Conservation (phyloP, 2,797 vertebrate genomes). For the Mormyrus proboscirostris region DNA sequence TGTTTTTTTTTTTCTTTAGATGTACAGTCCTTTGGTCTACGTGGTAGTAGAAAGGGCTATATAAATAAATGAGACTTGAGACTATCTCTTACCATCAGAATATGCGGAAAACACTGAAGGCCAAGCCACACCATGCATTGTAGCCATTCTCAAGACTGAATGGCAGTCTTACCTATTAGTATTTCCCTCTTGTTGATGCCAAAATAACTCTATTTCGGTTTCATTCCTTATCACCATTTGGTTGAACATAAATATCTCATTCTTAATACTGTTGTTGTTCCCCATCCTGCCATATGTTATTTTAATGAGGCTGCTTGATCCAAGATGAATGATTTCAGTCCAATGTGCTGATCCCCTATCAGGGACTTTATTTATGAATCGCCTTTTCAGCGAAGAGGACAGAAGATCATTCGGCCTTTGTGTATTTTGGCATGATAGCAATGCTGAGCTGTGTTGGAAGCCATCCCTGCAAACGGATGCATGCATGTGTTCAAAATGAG, state of each 20-base stretch:
- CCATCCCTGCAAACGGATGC: background rate
- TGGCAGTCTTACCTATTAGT: background rate
- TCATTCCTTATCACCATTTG: background rate
- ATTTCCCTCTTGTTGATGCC: background rate
- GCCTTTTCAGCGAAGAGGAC: background rate
- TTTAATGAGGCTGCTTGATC: background rate
- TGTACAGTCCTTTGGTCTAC: no score
- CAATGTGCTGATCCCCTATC: background rate
- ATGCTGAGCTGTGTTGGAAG: background rate
- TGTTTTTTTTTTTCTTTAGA: no score
- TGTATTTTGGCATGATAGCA: background rate
- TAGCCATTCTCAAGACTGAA: background rate
- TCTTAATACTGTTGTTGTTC: background rate
- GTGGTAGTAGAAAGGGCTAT: no score
- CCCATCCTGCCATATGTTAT: background rate
- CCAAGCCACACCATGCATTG: background rate
- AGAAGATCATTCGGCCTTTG: constrained; percentile 11
- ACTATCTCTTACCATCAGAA: background rate
- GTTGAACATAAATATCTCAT: background rate
- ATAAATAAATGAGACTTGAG: no score
- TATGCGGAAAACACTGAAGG: background rate
- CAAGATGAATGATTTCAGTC: background rate
- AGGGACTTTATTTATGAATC: constrained; percentile 13
- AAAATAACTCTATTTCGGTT: background rate
- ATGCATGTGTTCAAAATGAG: constrained; percentile 19